Conservation (phyloP, 2,797 vertebrate genomes). For the Paguma larvata region DNA sequence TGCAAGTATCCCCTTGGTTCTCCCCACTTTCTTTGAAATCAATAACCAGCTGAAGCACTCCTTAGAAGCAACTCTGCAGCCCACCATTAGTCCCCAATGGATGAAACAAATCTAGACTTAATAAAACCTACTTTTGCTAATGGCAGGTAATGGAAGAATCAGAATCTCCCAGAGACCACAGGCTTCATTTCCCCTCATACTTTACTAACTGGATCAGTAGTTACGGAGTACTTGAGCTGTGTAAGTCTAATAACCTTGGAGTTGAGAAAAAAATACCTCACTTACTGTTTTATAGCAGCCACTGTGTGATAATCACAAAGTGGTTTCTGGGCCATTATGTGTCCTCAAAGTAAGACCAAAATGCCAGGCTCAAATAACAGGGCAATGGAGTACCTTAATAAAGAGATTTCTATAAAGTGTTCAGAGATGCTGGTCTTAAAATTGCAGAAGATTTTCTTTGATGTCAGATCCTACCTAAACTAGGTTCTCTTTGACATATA, state of each 20-base stretch:
- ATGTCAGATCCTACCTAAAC: slow-evolving; percentile 22
- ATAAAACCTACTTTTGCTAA: slow-evolving; percentile 72
- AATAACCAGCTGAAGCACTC: neutral
- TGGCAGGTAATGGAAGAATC: slow-evolving; percentile 3
- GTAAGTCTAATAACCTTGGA: slow-evolving; percentile 66
- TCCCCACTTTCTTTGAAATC: slow-evolving; percentile 41
- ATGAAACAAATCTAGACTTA: slow-evolving; percentile 61
- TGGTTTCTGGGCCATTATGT: slow-evolving; percentile 71
- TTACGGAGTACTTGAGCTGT: slow-evolving; percentile 53
- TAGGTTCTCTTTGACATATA: slow-evolving; percentile 20
- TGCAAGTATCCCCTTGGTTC: neutral
- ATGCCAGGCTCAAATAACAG: slow-evolving; percentile 63
- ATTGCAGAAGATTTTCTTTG: slow-evolving; percentile 63
- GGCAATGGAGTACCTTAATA: slow-evolving; percentile 52
- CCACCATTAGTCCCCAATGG: neutral
- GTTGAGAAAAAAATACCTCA: slow-evolving; percentile 32
- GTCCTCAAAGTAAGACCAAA: slow-evolving; percentile 76
- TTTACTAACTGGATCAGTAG: slow-evolving; percentile 59
- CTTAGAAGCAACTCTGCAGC: neutral
- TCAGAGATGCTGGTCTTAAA: slow-evolving; percentile 58
- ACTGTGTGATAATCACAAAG: slow-evolving; percentile 76
- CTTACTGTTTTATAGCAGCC: slow-evolving; percentile 68
- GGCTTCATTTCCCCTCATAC: slow-evolving; percentile 43
- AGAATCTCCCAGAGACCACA: neutral
- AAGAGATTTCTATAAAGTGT: slow-evolving; percentile 60